These are phyloP conservation scores for Agrotis clavis DNA, from an alignment of 2,888 invertebrate species.

Conservation along the genomic window DNA sequence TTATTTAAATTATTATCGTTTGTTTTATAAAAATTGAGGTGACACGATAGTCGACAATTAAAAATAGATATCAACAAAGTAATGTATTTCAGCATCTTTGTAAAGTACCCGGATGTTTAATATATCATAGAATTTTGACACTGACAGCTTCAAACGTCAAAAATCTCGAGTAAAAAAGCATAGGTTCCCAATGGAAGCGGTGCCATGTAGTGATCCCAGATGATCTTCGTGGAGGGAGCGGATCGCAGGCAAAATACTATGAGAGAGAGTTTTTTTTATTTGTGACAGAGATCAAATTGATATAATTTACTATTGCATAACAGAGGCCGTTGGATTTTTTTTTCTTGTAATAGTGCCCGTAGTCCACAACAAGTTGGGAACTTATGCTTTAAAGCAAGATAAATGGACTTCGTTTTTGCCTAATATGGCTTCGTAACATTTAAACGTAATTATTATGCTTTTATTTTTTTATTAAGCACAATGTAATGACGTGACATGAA, in stretches of 20 bases:
- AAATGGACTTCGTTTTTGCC: not conserved
- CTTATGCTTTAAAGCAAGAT: not conserved
- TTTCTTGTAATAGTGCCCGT: too few species aligned
- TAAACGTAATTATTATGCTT: constrained; percentile 4
- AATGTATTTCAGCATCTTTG: not conserved
- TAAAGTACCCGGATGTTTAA: not conserved
- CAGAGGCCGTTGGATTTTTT: too few species aligned
- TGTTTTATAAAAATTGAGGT: constrained; percentile 41
- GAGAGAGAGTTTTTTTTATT: too few species aligned
- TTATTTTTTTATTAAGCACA: constrained; percentile 38
- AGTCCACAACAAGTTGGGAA: too few species aligned
- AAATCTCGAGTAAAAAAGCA: not conserved
- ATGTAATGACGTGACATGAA: constrained; percentile 30
- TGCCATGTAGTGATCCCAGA: too few species aligned
- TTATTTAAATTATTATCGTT: constrained; percentile 1
- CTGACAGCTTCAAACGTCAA: too few species aligned
- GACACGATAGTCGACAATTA: constrained; percentile 41
- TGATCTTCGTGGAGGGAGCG: too few species aligned
- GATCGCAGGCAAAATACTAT: too few species aligned
- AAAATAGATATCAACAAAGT: not conserved
- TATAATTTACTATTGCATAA: too few species aligned
- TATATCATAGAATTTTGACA: not conserved
- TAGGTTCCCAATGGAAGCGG: not conserved
- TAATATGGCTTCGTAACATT: not conserved
- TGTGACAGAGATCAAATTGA: too few species aligned